Evolutionary conservation across 1,140 invertebrate species (phyloP), one percentile per base, ranked within the genome.

Genomic region (Philotrypesis tridentata): DNA sequence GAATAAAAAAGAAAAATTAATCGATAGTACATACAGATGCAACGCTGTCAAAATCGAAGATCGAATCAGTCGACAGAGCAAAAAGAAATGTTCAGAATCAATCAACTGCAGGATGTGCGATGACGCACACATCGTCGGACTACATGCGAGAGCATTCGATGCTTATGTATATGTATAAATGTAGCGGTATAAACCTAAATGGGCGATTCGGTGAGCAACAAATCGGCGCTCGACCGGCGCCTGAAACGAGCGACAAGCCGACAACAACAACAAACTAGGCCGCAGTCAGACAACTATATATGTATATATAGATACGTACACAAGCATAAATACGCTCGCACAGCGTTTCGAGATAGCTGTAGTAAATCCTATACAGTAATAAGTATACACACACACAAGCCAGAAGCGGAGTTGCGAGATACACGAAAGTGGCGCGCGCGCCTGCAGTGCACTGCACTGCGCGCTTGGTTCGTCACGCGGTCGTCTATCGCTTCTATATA

Each of bases 361-460:
- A 37, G 33, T 37, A 37, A 9, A 37, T 37, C 33, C 33, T 5
- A 37, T 37, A 37, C 33, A n/a, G n/a, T n/a, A n/a, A n/a, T n/a
- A n/a, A n/a, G n/a, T 63, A 63, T 67, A 67, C 27, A 31, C 25
- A 37, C 14, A 17, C 25, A n/a, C 27, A 65, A 1, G 25, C 11
- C 11, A 29, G 11, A 1, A 9, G 25, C 63, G 11, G 63, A 65
- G 9, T 21, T 12, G 25, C 63, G n/a, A 68, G 29, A n/a, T 68
- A 17, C 33, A 17, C 3, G 29, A 68, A 68, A 68, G 67, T 68
- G 33, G 67, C 67, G 67, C 67, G 67, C 67, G 33, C 9, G 23
- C 14, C 9, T 55, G 21, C 21, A 21, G 55, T 77, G 73, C 73
- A 76, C 11, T 76, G 60, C 55, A 75, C 74, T 65, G 40, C 55